A percentile compares a stretch with the other conserved stretches of the same genome.
Evolutionary conservation across 2,113 vertebrate genomes (phyloP).

Genomic region (Otus sunia): DNA sequence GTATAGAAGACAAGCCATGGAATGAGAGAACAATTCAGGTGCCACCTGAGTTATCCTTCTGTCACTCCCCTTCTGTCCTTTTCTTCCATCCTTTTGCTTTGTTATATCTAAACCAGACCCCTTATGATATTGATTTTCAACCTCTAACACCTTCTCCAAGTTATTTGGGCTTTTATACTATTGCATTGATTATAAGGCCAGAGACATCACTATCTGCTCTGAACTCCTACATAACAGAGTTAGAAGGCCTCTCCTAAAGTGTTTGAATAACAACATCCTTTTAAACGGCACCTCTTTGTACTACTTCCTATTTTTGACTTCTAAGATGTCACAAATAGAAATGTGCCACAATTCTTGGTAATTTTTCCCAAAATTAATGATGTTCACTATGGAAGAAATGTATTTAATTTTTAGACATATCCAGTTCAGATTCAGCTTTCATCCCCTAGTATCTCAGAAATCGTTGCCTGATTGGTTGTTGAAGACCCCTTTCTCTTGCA

Average conservation of each 20-base stretch:
- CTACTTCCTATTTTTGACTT: background rate
- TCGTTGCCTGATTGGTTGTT: background rate
- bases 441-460: background rate
- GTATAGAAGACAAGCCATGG: background rate
- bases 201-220: background rate
- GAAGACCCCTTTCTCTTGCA: background rate
- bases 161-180: background rate
- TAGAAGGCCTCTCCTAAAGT: background rate
- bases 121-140: background rate
- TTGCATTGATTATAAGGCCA: background rate
- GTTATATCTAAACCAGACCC: background rate
- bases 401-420: background rate
- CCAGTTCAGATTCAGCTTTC: background rate
- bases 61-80: background rate
- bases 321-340: background rate
- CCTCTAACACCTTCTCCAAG: background rate
- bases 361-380: background rate
- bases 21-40: background rate
- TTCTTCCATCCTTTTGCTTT: background rate
- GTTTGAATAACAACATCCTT: background rate
- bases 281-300: background rate
- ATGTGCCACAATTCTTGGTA: background rate
- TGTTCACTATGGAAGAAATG: background rate
- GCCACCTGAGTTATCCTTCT: background rate
- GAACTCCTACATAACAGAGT: background rate